These are phyloP conservation scores for Ommatoiulus sabulosus DNA, from an alignment of 2,888 invertebrate species.

Conservation along the genomic window DNA sequence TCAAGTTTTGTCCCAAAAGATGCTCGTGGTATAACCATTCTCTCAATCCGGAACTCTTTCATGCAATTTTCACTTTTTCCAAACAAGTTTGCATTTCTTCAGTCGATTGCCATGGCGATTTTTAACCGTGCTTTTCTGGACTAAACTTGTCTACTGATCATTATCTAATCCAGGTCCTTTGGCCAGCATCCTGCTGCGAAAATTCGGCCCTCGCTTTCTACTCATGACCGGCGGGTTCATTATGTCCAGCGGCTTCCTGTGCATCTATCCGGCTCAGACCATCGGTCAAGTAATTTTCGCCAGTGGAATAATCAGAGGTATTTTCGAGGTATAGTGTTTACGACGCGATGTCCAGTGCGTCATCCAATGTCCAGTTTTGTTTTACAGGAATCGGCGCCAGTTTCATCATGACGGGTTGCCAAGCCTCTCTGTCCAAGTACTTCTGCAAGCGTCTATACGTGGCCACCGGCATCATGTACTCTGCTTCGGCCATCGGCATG, in stretches of 20 bases:
- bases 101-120: too few relatives aligned
- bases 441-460: constrained; percentile 49
- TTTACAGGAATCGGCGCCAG: constrained; percentile 49
- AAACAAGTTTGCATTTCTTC: too few relatives aligned
- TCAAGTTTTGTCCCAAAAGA: too few relatives aligned
- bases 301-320: constrained; percentile 50
- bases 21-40: too few relatives aligned
- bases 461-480: constrained; percentile 55
- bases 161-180: constrained; percentile 37
- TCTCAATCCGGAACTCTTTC: too few relatives aligned
- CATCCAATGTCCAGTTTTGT: background rate
- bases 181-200: constrained; percentile 37
- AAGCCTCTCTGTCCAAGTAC: constrained; percentile 45
- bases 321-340: background rate
- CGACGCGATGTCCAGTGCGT: background rate
- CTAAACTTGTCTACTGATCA: too few relatives aligned
- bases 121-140: too few relatives aligned
- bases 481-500: constrained; percentile 49
- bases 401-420: constrained; percentile 8
- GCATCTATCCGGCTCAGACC: constrained; percentile 1
- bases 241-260: background rate
- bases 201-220: constrained; percentile 42
- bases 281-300: background rate
- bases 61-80: too few relatives aligned
- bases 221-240: constrained; percentile 38